These are phyloP conservation scores for Eulimnadia texana DNA, from an alignment of 1,140 invertebrate genomes.

Conservation along the genomic window DNA sequence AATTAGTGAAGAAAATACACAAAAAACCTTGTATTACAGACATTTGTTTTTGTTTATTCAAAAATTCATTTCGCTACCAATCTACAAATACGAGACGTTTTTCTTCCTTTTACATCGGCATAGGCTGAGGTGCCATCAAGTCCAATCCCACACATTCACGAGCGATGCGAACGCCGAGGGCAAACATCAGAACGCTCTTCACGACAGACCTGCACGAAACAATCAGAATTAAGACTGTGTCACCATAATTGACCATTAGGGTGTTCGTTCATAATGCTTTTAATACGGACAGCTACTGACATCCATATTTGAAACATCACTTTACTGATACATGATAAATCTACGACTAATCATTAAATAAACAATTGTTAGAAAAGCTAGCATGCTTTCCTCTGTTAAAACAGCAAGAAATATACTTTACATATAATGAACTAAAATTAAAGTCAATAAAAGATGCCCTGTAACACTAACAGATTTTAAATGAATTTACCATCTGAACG, in stretches of 20 bases:
- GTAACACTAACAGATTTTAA: background rate
- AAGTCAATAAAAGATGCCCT: background rate
- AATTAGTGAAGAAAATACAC: background rate
- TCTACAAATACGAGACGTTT: background rate
- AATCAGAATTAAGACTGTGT: background rate
- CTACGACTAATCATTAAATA: no score
- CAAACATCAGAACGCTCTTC: slow-evolving; percentile 19
- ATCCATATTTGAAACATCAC: no score
- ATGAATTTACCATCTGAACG: slow-evolving; percentile 17
- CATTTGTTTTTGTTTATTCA: background rate
- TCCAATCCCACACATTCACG: slow-evolving; percentile 19
- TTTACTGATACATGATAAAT: no score
- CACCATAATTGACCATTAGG: background rate
- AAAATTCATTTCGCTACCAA: no score
- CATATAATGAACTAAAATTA: no score
- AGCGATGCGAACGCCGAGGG: slow-evolving; percentile 18
- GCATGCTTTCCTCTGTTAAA: no score
- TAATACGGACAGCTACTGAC: no score
- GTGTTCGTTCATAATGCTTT: no score
- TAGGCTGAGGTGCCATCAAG: slow-evolving; percentile 17
- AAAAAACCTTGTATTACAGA: background rate
- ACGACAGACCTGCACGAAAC: slow-evolving; percentile 19
- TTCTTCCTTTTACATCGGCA: background rate
- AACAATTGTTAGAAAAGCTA: no score
- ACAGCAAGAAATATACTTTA: no score